Evolutionary conservation across 1,140 invertebrate species (phyloP).

Genomic region (Nylanderia fulva): DNA sequence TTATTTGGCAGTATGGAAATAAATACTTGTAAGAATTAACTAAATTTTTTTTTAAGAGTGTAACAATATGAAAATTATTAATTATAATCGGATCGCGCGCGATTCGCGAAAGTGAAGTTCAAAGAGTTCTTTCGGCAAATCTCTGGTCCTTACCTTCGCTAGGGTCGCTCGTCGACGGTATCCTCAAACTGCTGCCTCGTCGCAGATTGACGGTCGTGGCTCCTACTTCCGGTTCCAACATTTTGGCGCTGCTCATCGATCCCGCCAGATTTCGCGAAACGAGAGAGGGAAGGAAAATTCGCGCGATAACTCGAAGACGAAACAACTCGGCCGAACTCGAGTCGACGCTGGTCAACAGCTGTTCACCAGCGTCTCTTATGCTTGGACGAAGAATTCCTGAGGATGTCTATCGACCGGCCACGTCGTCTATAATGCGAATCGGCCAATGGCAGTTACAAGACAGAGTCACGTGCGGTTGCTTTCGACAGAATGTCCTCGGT

Average conservation of each 20-base stretch:
- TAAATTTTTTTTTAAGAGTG: too few relatives aligned
- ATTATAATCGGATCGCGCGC: neutral
- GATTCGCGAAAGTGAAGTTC: neutral
- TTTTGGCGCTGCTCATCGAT: neutral
- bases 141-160: conserved; percentile 5
- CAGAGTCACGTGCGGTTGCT: conserved; percentile 72
- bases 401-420: conserved; percentile 71
- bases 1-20: too few relatives aligned
- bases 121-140: neutral
- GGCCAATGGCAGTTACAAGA: conserved; percentile 71
- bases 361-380: conserved; percentile 24
- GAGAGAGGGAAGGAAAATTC: neutral
- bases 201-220: conserved; percentile 26
- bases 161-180: conserved; percentile 15
- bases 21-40: too few relatives aligned
- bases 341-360: conserved; percentile 41
- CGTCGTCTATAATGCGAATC: conserved; percentile 61
- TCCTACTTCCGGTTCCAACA: conserved; percentile 35
- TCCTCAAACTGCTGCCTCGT: conserved; percentile 56
- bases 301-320: neutral
- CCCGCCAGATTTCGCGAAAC: too few relatives aligned
- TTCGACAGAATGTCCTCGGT: conserved; percentile 52
- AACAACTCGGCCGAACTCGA: conserved; percentile 42
- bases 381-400: conserved; percentile 60
- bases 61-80: neutral